Evolutionary conservation across 2,888 invertebrate genomes (phyloP), one percentile per base, ranked within the genome.

Genomic region (Phaedon cochleariae): DNA sequence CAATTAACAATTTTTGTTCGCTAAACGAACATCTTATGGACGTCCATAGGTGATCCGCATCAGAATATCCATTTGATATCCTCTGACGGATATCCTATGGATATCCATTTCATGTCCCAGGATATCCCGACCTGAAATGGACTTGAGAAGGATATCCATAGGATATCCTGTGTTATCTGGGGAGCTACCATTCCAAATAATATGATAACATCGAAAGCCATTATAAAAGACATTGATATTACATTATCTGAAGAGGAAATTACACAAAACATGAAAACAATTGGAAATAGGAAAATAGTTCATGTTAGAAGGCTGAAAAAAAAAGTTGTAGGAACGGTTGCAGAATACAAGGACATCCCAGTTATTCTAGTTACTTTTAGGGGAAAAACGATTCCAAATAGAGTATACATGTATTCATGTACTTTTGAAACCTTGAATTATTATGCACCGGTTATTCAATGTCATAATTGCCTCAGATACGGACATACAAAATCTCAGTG

Each of bases 401-500:
- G 29, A 7, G 26, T 49, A 6, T 49, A 20, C 10, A 26, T 51
- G 2, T 51, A 51, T 26, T 22, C 12, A 15, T 51, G 51, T 26
- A 15, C 26, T 3, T 51, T 51, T n/a, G 51, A 51, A 22, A 51
- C 51, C 3, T 15, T 7, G 7, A 51, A 51, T 29, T 51, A 51
- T 26, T 51, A 51, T n/a, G 10, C 29, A 2, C 51, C 51, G 2
- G 51, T 51, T 22, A 51, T 51, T 7, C 51, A 51, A 22, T 51
- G 51, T 15, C 51, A 51, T 15, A 12, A 51, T 1, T 21, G 51
- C 15, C 29, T 51, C 3, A 1, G 51, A n/a, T 51, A 51, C n/a
- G 51, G 53, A 4, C 52, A 52, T 52, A 52, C 52, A 52, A 52
- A 31, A 31, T 1, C 1, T 9, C 37, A 34, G 2, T 54, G 54